Evolutionary conservation across 2,113 vertebrate genomes (phyloP).

Genomic region (Stigmatopora argus): DNA sequence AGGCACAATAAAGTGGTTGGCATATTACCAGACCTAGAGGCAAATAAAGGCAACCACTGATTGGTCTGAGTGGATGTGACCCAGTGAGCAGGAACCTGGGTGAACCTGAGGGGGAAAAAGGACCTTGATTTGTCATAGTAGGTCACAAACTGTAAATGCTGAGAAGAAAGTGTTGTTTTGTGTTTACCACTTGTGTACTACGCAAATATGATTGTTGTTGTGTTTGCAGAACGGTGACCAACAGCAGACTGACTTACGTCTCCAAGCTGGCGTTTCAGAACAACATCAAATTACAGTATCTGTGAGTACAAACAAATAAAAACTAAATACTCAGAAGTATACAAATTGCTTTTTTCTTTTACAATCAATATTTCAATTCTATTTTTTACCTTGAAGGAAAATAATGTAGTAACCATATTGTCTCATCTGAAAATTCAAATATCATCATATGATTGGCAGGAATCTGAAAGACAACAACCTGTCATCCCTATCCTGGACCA

Average conservation of each 20-base stretch:
- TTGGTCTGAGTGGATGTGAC: background rate
- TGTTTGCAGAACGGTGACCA: slow-evolving; percentile 84
- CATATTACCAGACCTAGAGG: background rate
- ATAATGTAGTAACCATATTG: background rate
- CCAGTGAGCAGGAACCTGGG: background rate
- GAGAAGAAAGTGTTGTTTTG: background rate
- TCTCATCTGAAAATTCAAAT: too few species aligned
- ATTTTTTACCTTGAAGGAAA: background rate
- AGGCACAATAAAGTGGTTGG: background rate
- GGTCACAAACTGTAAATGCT: background rate
- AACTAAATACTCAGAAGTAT: too few species aligned
- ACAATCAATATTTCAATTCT: too few species aligned
- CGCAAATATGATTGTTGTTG: slow-evolving; percentile 1
- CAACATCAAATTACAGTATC: slow-evolving; percentile 85
- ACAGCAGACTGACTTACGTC: slow-evolving; percentile 85
- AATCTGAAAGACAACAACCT: slow-evolving; percentile 95
- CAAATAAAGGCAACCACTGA: background rate
- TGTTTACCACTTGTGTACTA: background rate
- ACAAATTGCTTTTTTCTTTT: too few species aligned
- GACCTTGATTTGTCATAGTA: background rate
- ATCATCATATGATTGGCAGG: slow-evolving; percentile 76
- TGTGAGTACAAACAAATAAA: slow-evolving; percentile 76
- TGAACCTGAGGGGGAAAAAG: background rate
- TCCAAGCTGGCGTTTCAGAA: slow-evolving; percentile 86
- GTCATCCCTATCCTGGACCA: slow-evolving; percentile 86